phyloP scores from a whole-genome alignment of 2,113 vertebrate species.

The Microtus richardsoni region DNA sequence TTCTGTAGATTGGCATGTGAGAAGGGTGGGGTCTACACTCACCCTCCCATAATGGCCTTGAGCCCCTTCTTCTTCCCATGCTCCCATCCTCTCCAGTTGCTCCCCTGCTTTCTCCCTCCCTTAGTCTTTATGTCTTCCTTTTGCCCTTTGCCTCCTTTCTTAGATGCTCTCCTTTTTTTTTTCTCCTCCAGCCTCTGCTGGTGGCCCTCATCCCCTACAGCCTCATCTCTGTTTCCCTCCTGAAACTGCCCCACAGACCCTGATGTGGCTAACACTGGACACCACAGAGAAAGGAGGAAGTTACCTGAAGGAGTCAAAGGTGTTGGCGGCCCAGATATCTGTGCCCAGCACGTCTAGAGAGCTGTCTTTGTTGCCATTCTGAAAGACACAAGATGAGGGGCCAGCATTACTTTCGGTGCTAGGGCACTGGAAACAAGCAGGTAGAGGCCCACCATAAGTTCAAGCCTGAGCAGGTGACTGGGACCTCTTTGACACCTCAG shows the following conservation, averaged over 20 bases:
- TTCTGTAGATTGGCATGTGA: background rate
- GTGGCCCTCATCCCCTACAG: background rate
- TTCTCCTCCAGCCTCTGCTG: background rate
- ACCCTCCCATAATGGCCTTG: rapidly evolving
- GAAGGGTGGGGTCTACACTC: too few species aligned
- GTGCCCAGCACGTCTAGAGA: constrained; percentile 96
- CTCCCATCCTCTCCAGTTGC: rapidly evolving
- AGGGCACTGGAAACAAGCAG: background rate
- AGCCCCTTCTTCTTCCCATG: background rate
- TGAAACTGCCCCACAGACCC: too few species aligned
- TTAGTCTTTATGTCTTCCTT: background rate
- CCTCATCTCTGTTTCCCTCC: background rate
- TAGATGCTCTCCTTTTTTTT: background rate
- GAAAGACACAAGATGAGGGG: constrained; percentile 52
- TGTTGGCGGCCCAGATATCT: constrained; percentile 99
- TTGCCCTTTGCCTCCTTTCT: background rate
- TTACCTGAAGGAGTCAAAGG: constrained; percentile 95
- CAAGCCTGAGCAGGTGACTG: background rate
- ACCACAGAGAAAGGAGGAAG: background rate
- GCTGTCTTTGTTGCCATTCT: constrained; percentile 96
- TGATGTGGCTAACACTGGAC: background rate
- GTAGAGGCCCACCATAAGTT: background rate
- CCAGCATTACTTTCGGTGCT: background rate
- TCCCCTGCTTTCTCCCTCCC: background rate
- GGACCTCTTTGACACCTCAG: background rate